Evolutionary conservation across 2,113 vertebrate species (phyloP).

Genomic region (Oreochromis tanganicae): DNA sequence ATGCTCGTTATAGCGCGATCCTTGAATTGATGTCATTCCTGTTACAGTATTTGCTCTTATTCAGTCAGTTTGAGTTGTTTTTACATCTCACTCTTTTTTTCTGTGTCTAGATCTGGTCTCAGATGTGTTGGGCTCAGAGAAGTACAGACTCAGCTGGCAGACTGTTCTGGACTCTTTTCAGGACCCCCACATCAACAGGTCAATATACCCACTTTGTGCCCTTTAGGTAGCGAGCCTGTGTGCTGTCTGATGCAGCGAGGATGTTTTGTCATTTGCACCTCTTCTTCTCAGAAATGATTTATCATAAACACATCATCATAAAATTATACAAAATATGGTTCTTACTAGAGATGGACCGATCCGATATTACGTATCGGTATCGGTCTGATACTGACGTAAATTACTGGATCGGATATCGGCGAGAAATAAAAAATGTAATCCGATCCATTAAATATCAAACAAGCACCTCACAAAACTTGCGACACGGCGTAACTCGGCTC

Average conservation of each 20-base stretch:
- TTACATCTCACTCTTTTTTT: neutral
- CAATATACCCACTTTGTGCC: neutral
- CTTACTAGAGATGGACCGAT: neutral
- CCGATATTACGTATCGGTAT: no score
- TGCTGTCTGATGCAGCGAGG: neutral
- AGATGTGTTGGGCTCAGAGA: conserved; percentile 80
- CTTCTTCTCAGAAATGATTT: neutral
- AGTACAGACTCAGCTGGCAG: conserved; percentile 83
- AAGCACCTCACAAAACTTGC: no score
- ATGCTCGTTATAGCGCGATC: neutral
- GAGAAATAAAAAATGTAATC: no score
- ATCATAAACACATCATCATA: neutral
- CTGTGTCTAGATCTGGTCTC: conserved; percentile 78
- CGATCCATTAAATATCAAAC: no score
- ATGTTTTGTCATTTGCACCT: no score
- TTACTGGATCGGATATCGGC: no score
- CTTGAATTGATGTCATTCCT: neutral
- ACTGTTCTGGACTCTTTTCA: conserved; percentile 83
- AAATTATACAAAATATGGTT: neutral
- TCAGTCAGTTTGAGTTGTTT: neutral
- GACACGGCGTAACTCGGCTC: no score
- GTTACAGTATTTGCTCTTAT: neutral
- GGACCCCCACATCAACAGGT: conserved; percentile 90
- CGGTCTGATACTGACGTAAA: no score
- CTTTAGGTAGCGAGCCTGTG: neutral